Evolutionary conservation across 2,888 invertebrate species (phyloP).

Genomic region (Plemyria rubiginata): DNA sequence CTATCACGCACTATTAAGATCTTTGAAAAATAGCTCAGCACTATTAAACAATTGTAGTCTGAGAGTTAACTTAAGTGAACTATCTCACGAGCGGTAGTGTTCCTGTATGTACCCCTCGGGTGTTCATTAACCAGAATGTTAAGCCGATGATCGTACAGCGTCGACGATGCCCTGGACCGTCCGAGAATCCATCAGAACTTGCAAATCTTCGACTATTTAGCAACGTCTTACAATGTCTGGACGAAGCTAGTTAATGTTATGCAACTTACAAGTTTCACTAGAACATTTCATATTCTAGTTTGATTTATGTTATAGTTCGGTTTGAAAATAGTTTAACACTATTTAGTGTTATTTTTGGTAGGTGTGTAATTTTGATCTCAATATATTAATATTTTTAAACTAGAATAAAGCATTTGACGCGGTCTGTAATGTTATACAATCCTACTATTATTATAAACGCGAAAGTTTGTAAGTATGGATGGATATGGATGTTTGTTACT

Average conservation of each 20-base stretch:
- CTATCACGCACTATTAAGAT: not conserved
- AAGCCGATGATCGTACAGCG: conserved; percentile 67
- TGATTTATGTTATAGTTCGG: not conserved
- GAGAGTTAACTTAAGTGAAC: too few relatives aligned
- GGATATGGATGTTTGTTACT: too few relatives aligned
- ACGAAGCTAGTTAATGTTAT: not conserved
- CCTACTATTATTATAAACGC: too few relatives aligned
- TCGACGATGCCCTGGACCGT: conserved; percentile 32
- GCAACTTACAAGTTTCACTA: not conserved
- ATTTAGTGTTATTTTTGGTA: too few relatives aligned
- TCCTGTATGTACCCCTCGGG: conserved; percentile 41
- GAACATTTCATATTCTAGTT: not conserved
- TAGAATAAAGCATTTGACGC: too few relatives aligned
- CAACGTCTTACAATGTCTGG: conserved; percentile 17
- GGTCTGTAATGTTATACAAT: too few relatives aligned
- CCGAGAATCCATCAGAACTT: conserved; percentile 29
- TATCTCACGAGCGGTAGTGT: conserved; percentile 16
- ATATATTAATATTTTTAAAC: too few relatives aligned
- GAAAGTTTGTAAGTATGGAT: too few relatives aligned
- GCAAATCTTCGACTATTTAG: conserved; percentile 24
- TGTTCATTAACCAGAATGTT: conserved; percentile 78
- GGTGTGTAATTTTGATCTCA: too few relatives aligned
- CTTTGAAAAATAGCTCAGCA: too few relatives aligned
- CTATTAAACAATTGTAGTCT: too few relatives aligned
- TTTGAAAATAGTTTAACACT: too few relatives aligned